phyloP scores from a whole-genome alignment of 1,140 invertebrate genomes.

The Sinonovacula constricta region DNA sequence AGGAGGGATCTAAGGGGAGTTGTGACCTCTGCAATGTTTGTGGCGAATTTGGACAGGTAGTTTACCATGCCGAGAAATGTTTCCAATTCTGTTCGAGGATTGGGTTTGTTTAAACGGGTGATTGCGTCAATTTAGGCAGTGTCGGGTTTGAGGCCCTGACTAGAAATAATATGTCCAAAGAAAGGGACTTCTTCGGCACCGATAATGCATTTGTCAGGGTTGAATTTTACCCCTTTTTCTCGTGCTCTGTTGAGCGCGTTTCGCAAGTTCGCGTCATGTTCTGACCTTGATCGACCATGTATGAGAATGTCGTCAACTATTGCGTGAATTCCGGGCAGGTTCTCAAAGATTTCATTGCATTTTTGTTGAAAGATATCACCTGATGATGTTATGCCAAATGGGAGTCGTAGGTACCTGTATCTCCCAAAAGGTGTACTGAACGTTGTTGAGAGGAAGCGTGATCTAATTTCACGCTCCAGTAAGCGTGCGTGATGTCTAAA shows the following conservation, averaged over 20 bases:
- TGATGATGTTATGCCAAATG: constrained; percentile 61
- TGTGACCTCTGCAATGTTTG: no score
- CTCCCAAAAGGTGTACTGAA: no score
- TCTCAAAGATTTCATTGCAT: no score
- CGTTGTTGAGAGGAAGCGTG: constrained; percentile 53
- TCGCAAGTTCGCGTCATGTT: constrained; percentile 54
- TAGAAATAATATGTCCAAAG: no score
- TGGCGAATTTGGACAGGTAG: no score
- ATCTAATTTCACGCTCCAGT: constrained; percentile 68
- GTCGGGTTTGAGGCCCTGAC: no score
- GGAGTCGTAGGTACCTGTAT: constrained; percentile 2
- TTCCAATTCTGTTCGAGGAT: constrained; percentile 41
- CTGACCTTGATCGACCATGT: constrained; percentile 52
- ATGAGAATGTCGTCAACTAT: no score
- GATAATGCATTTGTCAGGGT: constrained; percentile 46
- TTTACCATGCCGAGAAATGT: constrained; percentile 73
- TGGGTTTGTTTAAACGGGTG: constrained; percentile 28
- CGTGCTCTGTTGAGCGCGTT: constrained; percentile 24
- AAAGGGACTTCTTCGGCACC: constrained; percentile 61
- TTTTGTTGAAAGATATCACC: no score
- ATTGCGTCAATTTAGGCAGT: constrained; percentile 75
- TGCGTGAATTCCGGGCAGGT: no score
- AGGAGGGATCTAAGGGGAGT: no score
- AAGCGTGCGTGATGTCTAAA: no score
- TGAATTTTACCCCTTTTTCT: constrained; percentile 54